phyloP scores from a whole-genome alignment of 1,140 invertebrate species.

The Argopecten irradians region DNA sequence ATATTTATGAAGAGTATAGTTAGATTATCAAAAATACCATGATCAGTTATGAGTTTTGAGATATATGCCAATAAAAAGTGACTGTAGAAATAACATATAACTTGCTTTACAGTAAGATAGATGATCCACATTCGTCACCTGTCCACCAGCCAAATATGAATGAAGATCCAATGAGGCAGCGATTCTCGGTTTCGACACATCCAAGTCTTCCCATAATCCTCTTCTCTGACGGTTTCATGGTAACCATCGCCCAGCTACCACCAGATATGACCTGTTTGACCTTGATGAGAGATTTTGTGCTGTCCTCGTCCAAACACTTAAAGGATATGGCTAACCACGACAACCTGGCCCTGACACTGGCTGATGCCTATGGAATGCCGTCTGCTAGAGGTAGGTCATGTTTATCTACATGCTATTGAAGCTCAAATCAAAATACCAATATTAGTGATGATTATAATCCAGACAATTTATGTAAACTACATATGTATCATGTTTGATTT shows the following conservation, averaged over 20 bases:
- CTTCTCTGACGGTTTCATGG: slow-evolving; percentile 75
- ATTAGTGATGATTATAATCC: no score
- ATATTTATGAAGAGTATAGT: no score
- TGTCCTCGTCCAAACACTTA: slow-evolving; percentile 67
- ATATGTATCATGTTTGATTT: no score
- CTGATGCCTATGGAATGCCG: slow-evolving; percentile 64
- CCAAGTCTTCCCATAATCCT: slow-evolving; percentile 73
- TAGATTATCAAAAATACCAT: no score
- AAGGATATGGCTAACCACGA: slow-evolving; percentile 55
- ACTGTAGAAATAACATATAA: no score
- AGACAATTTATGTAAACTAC: no score
- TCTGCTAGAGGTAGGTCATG: slow-evolving; percentile 38
- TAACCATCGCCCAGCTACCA: slow-evolving; percentile 68
- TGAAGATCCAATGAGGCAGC: slow-evolving; percentile 64
- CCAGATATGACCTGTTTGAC: slow-evolving; percentile 61
- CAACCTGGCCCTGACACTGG: slow-evolving; percentile 64
- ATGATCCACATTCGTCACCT: background rate
- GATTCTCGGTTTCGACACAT: slow-evolving; percentile 73
- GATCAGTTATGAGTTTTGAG: no score
- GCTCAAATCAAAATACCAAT: no score
- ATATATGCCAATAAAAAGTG: no score
- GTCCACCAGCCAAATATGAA: background rate
- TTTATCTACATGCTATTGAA: background rate
- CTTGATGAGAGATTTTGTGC: slow-evolving; percentile 67
- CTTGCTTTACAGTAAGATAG: background rate